Conservation (phyloP, 2,888 invertebrate genomes). For the Chesias legatella region DNA sequence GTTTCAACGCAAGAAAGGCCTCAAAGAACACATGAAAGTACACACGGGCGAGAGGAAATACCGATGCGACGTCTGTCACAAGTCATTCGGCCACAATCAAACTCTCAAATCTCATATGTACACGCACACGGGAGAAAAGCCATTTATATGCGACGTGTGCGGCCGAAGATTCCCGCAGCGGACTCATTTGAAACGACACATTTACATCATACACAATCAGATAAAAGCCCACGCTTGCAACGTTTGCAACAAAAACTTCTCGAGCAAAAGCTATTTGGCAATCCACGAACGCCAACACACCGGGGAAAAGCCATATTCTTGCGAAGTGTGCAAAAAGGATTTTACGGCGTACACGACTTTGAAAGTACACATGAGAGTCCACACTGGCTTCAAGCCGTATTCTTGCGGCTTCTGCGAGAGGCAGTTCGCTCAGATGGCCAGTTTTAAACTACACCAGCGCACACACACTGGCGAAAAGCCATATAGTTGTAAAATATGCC, state of each 20-base stretch:
- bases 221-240: conserved; percentile 57
- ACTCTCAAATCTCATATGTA: conserved; percentile 65
- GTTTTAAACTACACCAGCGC: conserved; percentile 63
- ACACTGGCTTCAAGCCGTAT: conserved; percentile 66
- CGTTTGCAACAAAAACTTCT: conserved; percentile 63
- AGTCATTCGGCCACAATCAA: conserved; percentile 62
- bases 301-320: conserved; percentile 58
- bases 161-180: conserved; percentile 61
- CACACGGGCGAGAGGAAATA: conserved; percentile 62
- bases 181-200: conserved; percentile 65
- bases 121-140: conserved; percentile 64
- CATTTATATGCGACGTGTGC: conserved; percentile 65
- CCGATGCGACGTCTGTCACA: conserved; percentile 52
- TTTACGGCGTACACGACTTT: conserved; percentile 67
- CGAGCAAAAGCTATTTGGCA: conserved; percentile 63
- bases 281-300: conserved; percentile 68
- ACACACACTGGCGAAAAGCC: conserved; percentile 68
- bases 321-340: conserved; percentile 64
- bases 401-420: conserved; percentile 57
- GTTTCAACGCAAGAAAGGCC: conserved; percentile 58
- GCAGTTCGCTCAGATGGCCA: conserved; percentile 67
- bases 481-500: conserved; percentile 58
- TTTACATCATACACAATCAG: conserved; percentile 62
- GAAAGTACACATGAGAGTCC: conserved; percentile 68
- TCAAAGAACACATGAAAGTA: conserved; percentile 64